Evolutionary conservation across 1,140 invertebrate genomes (phyloP), one percentile per base, ranked within the genome.

Genomic region (Metaphire vulgaris): DNA sequence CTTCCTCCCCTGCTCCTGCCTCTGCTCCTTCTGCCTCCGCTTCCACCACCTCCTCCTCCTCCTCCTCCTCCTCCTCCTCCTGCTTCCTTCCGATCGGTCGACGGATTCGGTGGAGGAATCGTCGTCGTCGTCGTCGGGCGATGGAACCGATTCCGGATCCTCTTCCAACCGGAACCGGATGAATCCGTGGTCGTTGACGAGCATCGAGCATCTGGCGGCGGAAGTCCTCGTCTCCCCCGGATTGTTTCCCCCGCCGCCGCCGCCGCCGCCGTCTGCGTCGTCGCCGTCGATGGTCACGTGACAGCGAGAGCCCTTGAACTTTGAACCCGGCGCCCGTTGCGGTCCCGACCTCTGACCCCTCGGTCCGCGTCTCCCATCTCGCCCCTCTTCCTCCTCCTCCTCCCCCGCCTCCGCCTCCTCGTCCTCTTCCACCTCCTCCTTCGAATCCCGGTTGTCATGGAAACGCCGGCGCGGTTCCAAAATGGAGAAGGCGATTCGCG

Each of bases 171-270:
- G 30, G 56, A 76, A 76, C 6, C 75, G 68, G 31, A 76, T 41
- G 30, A 76, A 72, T 29, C 75, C 75, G 56, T 72, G 41, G 68
- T 76, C 75, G n/a, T 76, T 29, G 21, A 73, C 31, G n/a, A 76
- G 68, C 75, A 76, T 76, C 21, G 75, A 76, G 21, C 6, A 56
- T 56, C 41, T n/a, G 41, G 21, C 6, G 41, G 6, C 41, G 41
- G 6, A 12, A 12, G 41, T 56, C 41, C 41, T 6, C 21, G 41
- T 56, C 6, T 56, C 41, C 21, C 41, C 21, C 41, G 6, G 41
- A 21, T 56, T 56, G 41, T 56, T 56, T 21, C 21, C 41, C 41
- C 6, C 41, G 6, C 6, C 41, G 41, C 21, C 41, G 41, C 41
- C 21, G 6, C 41, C 41, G 21, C 21, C 41, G 41, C 6, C 21